A percentile compares a stretch with the other conserved stretches of the same genome.
Evolutionary conservation across 2,888 invertebrate species (phyloP).

Genomic region (Pardosa pseudoannulata): DNA sequence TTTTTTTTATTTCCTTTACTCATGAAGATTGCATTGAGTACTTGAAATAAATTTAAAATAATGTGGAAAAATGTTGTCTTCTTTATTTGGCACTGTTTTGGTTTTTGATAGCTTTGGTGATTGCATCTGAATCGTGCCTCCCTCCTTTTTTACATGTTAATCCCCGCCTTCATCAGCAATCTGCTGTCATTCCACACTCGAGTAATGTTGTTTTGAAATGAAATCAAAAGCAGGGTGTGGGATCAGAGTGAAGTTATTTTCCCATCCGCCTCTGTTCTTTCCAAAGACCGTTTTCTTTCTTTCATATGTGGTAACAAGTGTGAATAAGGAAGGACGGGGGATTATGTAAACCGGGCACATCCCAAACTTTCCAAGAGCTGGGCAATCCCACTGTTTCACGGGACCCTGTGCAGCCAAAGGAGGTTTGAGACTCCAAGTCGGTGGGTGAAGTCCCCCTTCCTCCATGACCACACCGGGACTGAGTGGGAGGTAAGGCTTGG

Average conservation of each 20-base stretch:
- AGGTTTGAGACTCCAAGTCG: background rate
- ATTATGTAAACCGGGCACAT: background rate
- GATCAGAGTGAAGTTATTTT: background rate
- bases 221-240: background rate
- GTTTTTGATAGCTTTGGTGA: background rate
- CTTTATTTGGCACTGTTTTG: background rate
- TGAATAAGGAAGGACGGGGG: conserved; percentile 9
- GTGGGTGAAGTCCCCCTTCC: background rate
- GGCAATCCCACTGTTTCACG: background rate
- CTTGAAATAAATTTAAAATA: no score
- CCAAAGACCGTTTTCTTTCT: conserved; percentile 10
- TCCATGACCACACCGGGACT: background rate
- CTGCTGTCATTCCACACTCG: background rate
- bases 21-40: no score
- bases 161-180: background rate
- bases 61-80: no score
- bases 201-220: background rate
- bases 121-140: no score
- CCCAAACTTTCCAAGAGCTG: conserved; percentile 12
- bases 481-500: conserved; percentile 5
- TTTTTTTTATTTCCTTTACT: no score
- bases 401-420: conserved; percentile 13
- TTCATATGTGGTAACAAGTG: conserved; percentile 1
- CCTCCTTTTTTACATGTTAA: no score
- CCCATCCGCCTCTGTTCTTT: background rate